Evolutionary conservation across 1,140 invertebrate genomes (phyloP), one percentile per base, ranked within the genome.

Genomic region (Bombus vancouverensis): DNA sequence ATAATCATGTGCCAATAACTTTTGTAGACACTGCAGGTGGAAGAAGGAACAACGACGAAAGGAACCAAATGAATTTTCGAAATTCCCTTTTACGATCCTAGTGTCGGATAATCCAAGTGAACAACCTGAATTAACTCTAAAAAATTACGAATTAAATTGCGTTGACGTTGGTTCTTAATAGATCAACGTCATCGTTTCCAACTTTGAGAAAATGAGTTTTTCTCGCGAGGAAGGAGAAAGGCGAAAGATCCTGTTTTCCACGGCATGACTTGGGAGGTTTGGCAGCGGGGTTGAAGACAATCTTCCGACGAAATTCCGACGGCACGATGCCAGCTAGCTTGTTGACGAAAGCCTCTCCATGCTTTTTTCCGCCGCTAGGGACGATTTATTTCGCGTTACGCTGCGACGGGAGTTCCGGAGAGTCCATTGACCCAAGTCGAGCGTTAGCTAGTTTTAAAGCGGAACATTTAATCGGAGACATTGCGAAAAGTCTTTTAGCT

Each of bases 271-370:
- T 28, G n/a, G 44, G 12, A 62, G 78, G 71, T 81, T 80, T 85
- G 83, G 83, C 83, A 85, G 34, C 71, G 34, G 44, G 77, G 57
- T 57, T 71, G 78, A 65, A 74, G 83, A 85, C 83, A 81, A 85
- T 81, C 78, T 73, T 53, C 28, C 83, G 83, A 83, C 68, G 77
- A 66, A 81, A 81, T 81, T 85, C 59, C 71, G 15, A n/a, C 42
- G 83, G 83, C 83, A 81, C 57, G 10, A 71, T 85, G 83, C 83
- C 83, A 85, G 83, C 28, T 22, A 68, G 68, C 83, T 85, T 85
- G 83, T 85, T 85, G 83, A 85, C 83, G 78, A 44, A 59, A 34
- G 42, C 77, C 70, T 74, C 59, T 85, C 78, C 22, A 28, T 57
- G 65, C 77, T 22, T 62, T 44, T 28, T 13, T 44, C n/a, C 13